phyloP scores from a whole-genome alignment of 2,113 vertebrate genomes.

The Aegotheles bennettii region DNA sequence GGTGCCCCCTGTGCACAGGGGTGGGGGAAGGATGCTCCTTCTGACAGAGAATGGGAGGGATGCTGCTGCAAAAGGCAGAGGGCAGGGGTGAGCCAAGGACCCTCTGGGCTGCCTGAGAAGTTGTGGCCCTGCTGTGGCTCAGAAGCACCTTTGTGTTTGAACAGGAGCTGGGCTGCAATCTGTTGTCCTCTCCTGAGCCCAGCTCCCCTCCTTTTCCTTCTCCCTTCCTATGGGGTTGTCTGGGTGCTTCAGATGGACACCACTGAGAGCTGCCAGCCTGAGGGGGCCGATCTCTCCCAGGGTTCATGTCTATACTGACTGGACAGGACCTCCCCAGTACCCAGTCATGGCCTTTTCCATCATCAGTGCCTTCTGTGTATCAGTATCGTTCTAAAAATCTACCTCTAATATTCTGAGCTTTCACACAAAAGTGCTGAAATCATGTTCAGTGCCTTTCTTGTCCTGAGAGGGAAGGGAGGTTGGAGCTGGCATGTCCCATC shows the following conservation, averaged over 20 bases:
- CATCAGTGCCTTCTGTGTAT: background rate
- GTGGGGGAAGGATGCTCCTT: background rate
- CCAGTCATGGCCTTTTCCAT: background rate
- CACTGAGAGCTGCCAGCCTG: background rate
- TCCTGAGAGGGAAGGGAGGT: background rate
- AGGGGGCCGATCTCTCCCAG: no score
- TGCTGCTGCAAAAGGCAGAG: background rate
- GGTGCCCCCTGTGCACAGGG: fast-evolving
- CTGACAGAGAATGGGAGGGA: background rate
- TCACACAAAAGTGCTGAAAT: background rate
- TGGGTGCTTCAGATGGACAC: background rate
- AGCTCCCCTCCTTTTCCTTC: background rate
- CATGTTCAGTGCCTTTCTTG: background rate
- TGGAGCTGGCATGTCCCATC: background rate
- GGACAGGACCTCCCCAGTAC: background rate
- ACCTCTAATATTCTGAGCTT: background rate
- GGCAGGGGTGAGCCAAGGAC: background rate
- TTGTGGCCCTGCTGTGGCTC: background rate
- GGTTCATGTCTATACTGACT: background rate
- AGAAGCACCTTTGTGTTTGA: background rate
- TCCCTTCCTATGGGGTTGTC: background rate
- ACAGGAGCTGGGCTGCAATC: background rate
- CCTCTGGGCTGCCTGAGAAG: background rate
- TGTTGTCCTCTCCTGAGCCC: background rate
- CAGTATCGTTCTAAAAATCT: background rate